phyloP scores from a whole-genome alignment of 2,113 vertebrate genomes.

The Puffinus mauretanicus region DNA sequence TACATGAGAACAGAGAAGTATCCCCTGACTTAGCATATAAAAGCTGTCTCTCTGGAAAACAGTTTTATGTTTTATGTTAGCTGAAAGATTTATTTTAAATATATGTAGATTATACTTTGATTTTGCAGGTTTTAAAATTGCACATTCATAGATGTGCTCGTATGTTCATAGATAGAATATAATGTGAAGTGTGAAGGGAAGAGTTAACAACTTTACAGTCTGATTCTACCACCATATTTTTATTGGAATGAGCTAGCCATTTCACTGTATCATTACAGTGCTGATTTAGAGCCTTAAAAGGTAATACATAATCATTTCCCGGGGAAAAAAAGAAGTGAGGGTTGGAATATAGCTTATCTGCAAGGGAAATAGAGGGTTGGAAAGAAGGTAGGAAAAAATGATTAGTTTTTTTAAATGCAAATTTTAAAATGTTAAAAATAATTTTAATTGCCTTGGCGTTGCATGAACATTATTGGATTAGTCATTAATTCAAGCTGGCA shows the following conservation, averaged over 20 bases:
- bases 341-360: neutral
- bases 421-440: conserved; percentile 27
- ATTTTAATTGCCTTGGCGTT: neutral
- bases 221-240: neutral
- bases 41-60: neutral
- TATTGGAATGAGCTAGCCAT: neutral
- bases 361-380: neutral
- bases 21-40: neutral
- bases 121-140: neutral
- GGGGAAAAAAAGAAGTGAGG: neutral
- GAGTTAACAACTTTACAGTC: neutral
- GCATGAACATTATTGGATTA: neutral
- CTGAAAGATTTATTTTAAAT: neutral
- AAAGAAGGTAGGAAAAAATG: neutral
- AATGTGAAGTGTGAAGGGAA: neutral
- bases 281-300: conserved; percentile 1
- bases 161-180: neutral
- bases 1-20: neutral
- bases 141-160: neutral
- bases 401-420: neutral
- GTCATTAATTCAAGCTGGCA: neutral
- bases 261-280: neutral
- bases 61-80: neutral
- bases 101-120: neutral
- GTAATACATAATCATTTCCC: neutral